Evolutionary conservation across 1,140 invertebrate genomes (phyloP), one percentile per base, ranked within the genome.

Genomic region (Polypedilum vanderplanki): DNA sequence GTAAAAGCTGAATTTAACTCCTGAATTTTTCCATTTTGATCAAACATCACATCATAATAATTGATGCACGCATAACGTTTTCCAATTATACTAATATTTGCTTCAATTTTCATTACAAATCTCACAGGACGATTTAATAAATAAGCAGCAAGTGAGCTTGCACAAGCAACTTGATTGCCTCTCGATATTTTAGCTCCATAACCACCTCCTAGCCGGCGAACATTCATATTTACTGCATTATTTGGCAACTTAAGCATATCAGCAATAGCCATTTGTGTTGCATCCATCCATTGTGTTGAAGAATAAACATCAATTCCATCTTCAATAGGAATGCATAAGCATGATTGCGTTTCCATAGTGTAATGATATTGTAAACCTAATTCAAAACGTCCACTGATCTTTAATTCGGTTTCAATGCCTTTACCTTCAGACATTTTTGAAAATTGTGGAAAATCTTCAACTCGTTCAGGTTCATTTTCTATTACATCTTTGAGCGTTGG

Each of bases 101-200:
- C 87, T 76, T 90, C 86, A 67, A 91, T 80, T 1, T 87, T 85
- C 78, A 91, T 78, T 4, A 89, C 84, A 41, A 91, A 86, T 57
- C 90, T 80, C 15, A 89, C 87, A 0, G 90, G 89, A 9, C 88
- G 87, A 1, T 86, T 89, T 1, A 92, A 77, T 0, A n/a, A n/a
- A n/a, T n/a, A n/a, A n/a, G 90, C 88, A 75, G 87, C 88, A n/a
- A n/a, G n/a, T n/a, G n/a, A n/a, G n/a, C n/a, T n/a, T 0, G 88
- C 87, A 12, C 86, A 85, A 0, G 88, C 83, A 5, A 87, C 80
- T 46, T 85, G 81, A 1, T 81, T 81, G 10, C 84, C 81, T 7
- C 90, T 84, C 2, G 86, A 85, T 46, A 88, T 86, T 80, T 93
- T 90, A 40, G 85, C 84, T 8, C 90, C 92, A 75, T 91, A 94